These are phyloP conservation scores for Carlito syrichta DNA, from an alignment of 2,113 vertebrate species.

Conservation along the genomic window DNA sequence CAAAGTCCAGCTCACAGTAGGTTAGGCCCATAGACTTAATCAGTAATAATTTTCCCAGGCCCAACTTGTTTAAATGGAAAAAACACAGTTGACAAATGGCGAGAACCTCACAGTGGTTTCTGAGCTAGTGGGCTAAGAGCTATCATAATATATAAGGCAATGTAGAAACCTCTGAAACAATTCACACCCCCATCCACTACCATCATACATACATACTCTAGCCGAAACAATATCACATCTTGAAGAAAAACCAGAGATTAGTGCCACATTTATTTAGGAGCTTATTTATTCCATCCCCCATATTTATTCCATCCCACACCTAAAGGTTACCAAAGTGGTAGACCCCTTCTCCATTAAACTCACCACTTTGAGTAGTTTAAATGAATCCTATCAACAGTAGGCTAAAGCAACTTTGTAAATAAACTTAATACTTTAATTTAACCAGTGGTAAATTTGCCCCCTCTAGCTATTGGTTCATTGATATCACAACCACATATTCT, in stretches of 20 bases:
- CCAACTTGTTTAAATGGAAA: not conserved
- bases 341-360: not conserved
- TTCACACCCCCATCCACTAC: not conserved
- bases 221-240: not conserved
- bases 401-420: not conserved
- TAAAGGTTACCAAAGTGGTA: not conserved
- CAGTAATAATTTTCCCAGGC: not conserved
- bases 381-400: not conserved
- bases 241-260: not conserved
- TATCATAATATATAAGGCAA: not conserved
- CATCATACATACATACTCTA: not conserved
- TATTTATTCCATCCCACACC: too few species aligned
- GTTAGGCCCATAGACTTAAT: not conserved
- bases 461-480: not conserved
- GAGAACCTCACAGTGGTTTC: not conserved
- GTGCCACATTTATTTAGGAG: not conserved
- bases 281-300: too few species aligned
- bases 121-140: not conserved
- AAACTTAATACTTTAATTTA: not conserved
- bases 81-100: not conserved
- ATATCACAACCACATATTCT: not conserved
- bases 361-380: not conserved
- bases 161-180: not conserved
- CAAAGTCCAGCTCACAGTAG: not conserved
- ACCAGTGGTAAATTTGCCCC: not conserved